These are phyloP conservation scores for Nezara viridula DNA, from an alignment of 2,888 invertebrate genomes.

Conservation along the genomic window DNA sequence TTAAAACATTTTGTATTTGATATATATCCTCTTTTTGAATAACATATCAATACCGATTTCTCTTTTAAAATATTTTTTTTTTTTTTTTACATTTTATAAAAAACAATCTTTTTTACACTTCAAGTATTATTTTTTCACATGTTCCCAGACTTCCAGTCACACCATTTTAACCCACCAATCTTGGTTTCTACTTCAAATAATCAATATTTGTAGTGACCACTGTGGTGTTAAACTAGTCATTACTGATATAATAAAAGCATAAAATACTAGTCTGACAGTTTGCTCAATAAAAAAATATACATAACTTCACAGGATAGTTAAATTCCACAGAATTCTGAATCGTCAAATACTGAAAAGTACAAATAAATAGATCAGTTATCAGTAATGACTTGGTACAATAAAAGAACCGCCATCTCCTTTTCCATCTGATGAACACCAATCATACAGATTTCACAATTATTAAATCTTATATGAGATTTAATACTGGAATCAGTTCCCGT, in stretches of 20 bases:
- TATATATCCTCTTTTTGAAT: not conserved
- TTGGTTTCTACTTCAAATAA: conserved; percentile 41
- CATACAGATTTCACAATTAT: conserved; percentile 32
- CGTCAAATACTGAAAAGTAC: not conserved
- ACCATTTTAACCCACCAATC: not conserved
- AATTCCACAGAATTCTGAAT: not conserved
- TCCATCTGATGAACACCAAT: conserved; percentile 12
- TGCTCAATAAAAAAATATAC: conserved; percentile 38
- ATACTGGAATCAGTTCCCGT: conserved; percentile 46
- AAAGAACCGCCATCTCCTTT: conserved; percentile 5
- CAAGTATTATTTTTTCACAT: conserved; percentile 1
- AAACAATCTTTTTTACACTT: not conserved
- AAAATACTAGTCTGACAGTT: not conserved
- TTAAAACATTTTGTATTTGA: conserved; percentile 8
- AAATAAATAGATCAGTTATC: not conserved
- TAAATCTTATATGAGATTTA: conserved; percentile 38
- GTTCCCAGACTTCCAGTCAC: conserved; percentile 44
- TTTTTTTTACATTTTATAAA: conserved; percentile 10
- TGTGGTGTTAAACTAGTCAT: conserved; percentile 39
- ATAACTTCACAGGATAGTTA: not conserved
- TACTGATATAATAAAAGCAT: conserved; percentile 8
- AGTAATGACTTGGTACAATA: conserved; percentile 41
- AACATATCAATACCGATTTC: conserved; percentile 2
- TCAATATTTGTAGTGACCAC: conserved; percentile 23
- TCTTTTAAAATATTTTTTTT: not conserved